A percentile compares a stretch with the other conserved stretches of the same genome.
These are phyloP conservation scores for Saccostrea cuccullata DNA, from an alignment of 1,140 invertebrate genomes.

Conservation along the genomic window DNA sequence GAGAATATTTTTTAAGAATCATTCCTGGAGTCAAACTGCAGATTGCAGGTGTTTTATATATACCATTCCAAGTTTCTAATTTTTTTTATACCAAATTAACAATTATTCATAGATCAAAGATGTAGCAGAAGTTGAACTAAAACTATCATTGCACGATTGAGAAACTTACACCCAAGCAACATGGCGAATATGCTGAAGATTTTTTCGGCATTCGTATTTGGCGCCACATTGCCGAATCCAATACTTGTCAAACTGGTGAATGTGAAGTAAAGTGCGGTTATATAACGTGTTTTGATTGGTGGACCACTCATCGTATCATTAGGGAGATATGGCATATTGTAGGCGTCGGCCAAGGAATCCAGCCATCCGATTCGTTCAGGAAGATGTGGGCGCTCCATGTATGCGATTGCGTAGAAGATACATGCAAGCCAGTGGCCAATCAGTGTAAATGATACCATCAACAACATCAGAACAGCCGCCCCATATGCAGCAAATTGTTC, in stretches of 20 bases:
- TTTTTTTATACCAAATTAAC: no score
- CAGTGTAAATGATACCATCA: slow-evolving; percentile 98
- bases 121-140: no score
- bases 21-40: no score
- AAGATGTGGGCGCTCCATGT: slow-evolving; percentile 75
- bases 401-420: slow-evolving; percentile 87
- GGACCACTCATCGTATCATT: slow-evolving; percentile 77
- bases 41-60: no score
- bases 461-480: slow-evolving; percentile 94
- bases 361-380: slow-evolving; percentile 85
- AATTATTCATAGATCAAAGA: no score
- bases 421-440: slow-evolving; percentile 99
- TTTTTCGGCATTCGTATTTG: slow-evolving; percentile 96
- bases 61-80: no score
- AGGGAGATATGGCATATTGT: slow-evolving; percentile 72
- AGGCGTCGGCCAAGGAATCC: slow-evolving; percentile 87
- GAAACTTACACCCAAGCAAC: slow-evolving; percentile 78
- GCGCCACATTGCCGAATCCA: slow-evolving; percentile 98
- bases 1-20: no score
- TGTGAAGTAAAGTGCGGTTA: slow-evolving; percentile 97
- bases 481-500: slow-evolving; percentile 99
- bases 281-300: slow-evolving; percentile 83
- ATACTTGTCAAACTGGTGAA: slow-evolving; percentile 97
- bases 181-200: slow-evolving; percentile 82
- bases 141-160: no score